These are phyloP conservation scores for Latheticus oryzae DNA, from an alignment of 2,888 invertebrate genomes.

Conservation along the genomic window DNA sequence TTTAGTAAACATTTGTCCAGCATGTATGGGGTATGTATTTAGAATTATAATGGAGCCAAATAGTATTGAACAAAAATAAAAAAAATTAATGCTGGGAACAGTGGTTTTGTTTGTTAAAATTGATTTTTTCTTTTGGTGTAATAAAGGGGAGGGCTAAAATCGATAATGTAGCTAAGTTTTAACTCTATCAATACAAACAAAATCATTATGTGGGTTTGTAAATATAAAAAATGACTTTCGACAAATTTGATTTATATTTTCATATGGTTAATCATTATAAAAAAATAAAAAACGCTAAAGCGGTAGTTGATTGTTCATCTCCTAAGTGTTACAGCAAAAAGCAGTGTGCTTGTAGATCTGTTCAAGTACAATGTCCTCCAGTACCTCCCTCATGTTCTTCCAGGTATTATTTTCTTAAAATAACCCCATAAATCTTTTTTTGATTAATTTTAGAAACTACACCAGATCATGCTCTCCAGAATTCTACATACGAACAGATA, in stretches of 20 bases:
- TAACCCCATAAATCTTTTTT: too few relatives aligned
- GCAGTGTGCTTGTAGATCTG: conserved; percentile 21
- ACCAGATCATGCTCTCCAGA: neutral
- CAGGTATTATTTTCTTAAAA: conserved; percentile 13
- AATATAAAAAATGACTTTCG: conserved; percentile 51
- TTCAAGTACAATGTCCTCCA: too few relatives aligned
- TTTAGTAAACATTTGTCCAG: conserved; percentile 5
- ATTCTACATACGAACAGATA: neutral
- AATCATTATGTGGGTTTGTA: too few relatives aligned
- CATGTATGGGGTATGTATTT: conserved; percentile 25
- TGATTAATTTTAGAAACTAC: conserved; percentile 19
- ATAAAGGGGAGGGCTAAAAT: too few relatives aligned
- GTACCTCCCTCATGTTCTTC: conserved; percentile 3
- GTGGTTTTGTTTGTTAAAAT: too few relatives aligned
- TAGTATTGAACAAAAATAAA: neutral
- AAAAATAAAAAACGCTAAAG: conserved; percentile 61
- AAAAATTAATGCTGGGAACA: too few relatives aligned
- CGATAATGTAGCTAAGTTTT: conserved; percentile 1
- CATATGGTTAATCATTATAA: conserved; percentile 66
- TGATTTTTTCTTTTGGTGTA: too few relatives aligned
- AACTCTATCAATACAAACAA: conserved; percentile 38
- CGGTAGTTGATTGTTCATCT: conserved; percentile 61
- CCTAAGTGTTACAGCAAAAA: conserved; percentile 50
- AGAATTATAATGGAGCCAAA: too few relatives aligned
- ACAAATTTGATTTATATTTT: conserved; percentile 58